Base-by-base conservation (phyloP, 2,113 vertebrate species). In the Donacobius atricapilla region DNA sequence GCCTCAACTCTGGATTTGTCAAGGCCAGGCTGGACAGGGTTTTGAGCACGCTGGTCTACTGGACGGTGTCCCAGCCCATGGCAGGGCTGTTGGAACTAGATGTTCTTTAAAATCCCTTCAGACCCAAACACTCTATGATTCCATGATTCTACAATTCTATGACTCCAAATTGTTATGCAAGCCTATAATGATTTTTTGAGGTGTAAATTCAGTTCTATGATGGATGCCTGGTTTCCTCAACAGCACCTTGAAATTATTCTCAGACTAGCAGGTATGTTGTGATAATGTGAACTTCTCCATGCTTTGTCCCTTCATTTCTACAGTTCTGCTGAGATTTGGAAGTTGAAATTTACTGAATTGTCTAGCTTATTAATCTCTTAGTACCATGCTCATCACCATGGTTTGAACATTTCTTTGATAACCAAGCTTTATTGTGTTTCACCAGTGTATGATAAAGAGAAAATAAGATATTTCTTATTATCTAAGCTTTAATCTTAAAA, bases 401-500 rank as follows among this genome's bases (percentile, higher is more conserved):
- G 21, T 69, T 83, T 84, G 42, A 81, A 27, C 7, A 39, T 44
- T 64, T 80, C 3, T 60, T 45, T 63, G 42, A 42, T 80, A 94
- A 61, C 39, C 35, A 82, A 53, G 25, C 8, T 90, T 89, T 79
- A 50, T 73, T 87, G 13, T 89, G 57, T 56, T 93, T 75, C 75
- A 79, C 10, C 3, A 31, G 22, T 11, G 1, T 44, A 79, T 37
- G 33, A 64, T 10, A 86, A 18, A 18, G 75, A 93, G 53, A 65
- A 95, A 70, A 79, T 13, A 58, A 70, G 31, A 65, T 48, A 64
- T 75, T 93, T 80, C n/a, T 48, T 83, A 57, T 73, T 68, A 75
- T 50, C 11, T 35, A 81, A 77, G 79, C 77, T 95, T 96, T 94
- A 78, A 81, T 93, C 93, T 95, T 97, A 79, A 81, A 96, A 78